Evolutionary conservation across 2,113 vertebrate genomes (phyloP), one percentile per base, ranked within the genome.

Genomic region (Agelaius phoeniceus): DNA sequence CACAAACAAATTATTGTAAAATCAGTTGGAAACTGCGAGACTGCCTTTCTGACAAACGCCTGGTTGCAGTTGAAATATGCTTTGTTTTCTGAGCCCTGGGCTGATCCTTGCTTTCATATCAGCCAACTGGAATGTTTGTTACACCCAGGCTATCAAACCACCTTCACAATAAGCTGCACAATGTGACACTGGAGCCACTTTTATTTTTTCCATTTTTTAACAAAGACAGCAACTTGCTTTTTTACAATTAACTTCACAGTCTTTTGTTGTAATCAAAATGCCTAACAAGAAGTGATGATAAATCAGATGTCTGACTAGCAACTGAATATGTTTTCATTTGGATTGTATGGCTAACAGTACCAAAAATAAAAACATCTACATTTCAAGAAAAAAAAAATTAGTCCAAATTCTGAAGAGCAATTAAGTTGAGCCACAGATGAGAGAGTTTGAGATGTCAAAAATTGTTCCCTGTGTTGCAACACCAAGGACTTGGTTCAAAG

Each of bases 41-140:
- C 28, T 62, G 23, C 80, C 26, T 71, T 81, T 76, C 63, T 81
- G 61, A 80, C 10, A 1, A 86, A 62, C 0, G 44, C 61, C 72
- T 67, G 35, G 35, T 20, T 93, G 78, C 89, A 63, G 54, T 9
- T 78, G 85, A 86, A 93, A 90, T 62, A 31, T 44, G 80, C 76
- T 96, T 96, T 92, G 85, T 97, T 90, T 95, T 52, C 74, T 58
- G 80, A 87, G 85, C 73, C 86, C 82, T 1, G 3, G 35, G 57
- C 69, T 90, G 88, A 93, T 93, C 90, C 62, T 87, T 54, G 71
- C 57, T 89, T 89, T 88, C 49, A 12, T 59, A 68, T 59, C 62
- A 87, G 49, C 58, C 69, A 96, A 33, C 10, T 90, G 73, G 87
- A 95, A 96, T 91, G 69, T 67, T 83, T 58, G 73, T 52, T 75